Base-by-base conservation (phyloP, 2,888 invertebrate genomes). In the Aproaerema taeniolella region DNA sequence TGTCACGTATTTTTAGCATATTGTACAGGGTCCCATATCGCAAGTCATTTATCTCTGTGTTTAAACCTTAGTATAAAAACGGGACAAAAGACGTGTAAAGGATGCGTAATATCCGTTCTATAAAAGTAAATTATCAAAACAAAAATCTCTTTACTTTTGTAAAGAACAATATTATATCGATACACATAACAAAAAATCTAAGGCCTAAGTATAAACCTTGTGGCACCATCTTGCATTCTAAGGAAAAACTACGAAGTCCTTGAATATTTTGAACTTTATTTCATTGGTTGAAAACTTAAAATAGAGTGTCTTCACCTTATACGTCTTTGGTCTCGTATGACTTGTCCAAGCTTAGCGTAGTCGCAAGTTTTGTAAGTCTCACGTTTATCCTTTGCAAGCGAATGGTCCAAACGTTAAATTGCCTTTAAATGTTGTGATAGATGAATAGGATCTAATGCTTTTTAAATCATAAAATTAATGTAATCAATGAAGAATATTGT, bases 371-470 rank as follows among this genome's bases (percentile, higher is more conserved):
- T 42, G 30, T 45, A 43, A 40, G 28, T 33, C 15, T 9, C 40
- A 39, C 12, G 26, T 33, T 55, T 60, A 67, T 71, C 61, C 67
- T 74, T 75, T 74, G 77, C 80, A 79, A 82, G 82, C 67, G 66
- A 69, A 71, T 67, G 85, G 85, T 85, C 85, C 85, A 85, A 83
- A 61, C 58, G 58, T 74, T 69, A 69, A 61, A 73, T 67, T 78
- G 83, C 85, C 83, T 85, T 85, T 82, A 55, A 77, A 73, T 76
- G 83, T 85, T 85, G 85, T 85, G 85, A 85, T 85, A 82, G 72
- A 61, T 47, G 57, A 55, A 52, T 74, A 71, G 67, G 56, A 53
- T 52, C 51, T 52, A 53, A 61, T 60, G 76, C 74, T 76, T 76
- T n/a, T n/a, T n/a, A n/a, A n/a, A n/a, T n/a, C n/a, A n/a, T n/a